Percentiles rank a stretch among this genome's conserved stretches.
phyloP scores from a whole-genome alignment of 2,888 invertebrate species.

The Drosophila cognata region DNA sequence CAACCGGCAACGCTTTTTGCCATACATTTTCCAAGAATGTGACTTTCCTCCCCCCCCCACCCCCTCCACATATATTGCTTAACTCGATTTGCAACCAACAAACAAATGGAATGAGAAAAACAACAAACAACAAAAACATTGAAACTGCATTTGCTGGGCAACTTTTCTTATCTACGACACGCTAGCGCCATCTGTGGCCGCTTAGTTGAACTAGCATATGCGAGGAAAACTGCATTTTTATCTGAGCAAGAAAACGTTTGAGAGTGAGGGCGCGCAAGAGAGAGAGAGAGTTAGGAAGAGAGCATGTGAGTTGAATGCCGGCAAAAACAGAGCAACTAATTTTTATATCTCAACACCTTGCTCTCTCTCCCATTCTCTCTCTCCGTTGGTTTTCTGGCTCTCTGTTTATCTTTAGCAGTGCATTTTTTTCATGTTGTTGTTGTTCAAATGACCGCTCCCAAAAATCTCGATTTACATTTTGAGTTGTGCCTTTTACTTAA shows the following conservation, averaged over 20 bases:
- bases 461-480: constrained; percentile 62
- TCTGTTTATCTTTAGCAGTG: constrained; percentile 71
- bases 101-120: constrained; percentile 14
- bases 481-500: constrained; percentile 23
- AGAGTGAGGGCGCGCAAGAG: neutral
- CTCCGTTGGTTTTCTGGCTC: constrained; percentile 29
- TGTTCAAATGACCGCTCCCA: constrained; percentile 67
- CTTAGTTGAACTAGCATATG: constrained; percentile 45
- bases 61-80: neutral
- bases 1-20: constrained; percentile 67
- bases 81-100: constrained; percentile 35
- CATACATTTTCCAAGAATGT: constrained; percentile 60
- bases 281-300: neutral
- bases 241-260: constrained; percentile 23
- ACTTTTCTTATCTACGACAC: constrained; percentile 40
- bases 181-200: constrained; percentile 63
- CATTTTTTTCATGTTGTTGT: constrained; percentile 45
- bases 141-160: constrained; percentile 36
- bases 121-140: constrained; percentile 11
- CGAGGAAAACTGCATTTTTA: constrained; percentile 49
- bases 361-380: constrained; percentile 28
- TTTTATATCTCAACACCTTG: constrained; percentile 5
- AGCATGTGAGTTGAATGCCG: constrained; percentile 43
- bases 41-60: constrained; percentile 38
- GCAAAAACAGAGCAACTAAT: constrained; percentile 52